Conservation (phyloP, 2,113 vertebrate species). For the Dolichallabes microphthalmus region DNA sequence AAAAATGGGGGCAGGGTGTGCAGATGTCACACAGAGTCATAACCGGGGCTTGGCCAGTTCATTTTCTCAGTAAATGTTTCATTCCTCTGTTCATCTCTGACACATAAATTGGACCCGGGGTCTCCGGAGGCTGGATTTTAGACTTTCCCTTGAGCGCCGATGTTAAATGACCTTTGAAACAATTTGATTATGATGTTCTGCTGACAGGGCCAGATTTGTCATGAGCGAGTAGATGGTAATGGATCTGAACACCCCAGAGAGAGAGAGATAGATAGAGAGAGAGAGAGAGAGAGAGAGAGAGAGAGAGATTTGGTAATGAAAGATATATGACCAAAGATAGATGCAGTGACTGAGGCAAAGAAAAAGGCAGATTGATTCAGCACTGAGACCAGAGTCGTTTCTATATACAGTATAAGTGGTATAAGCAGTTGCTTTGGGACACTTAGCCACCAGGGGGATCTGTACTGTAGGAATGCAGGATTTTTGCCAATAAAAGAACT, state of each 20-base stretch:
- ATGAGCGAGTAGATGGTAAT: slow-evolving; percentile 70
- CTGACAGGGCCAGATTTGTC: slow-evolving; percentile 77
- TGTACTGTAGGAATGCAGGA: background rate
- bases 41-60: slow-evolving; percentile 68
- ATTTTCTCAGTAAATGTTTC: slow-evolving; percentile 74
- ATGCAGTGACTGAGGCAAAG: background rate
- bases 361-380: background rate
- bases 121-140: slow-evolving; percentile 69
- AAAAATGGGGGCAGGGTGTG: slow-evolving; percentile 34
- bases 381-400: background rate
- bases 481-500: background rate
- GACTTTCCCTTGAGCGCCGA: slow-evolving; percentile 71
- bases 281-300: slow-evolving; percentile 4
- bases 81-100: slow-evolving; percentile 75
- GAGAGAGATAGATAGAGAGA: slow-evolving; percentile 44
- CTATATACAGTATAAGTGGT: background rate
- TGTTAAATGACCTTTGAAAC: slow-evolving; percentile 80
- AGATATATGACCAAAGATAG: background rate
- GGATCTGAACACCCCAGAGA: slow-evolving; percentile 67
- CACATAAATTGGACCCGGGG: slow-evolving; percentile 72
- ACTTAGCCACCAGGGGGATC: background rate
- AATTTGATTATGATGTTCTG: slow-evolving; percentile 78
- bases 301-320: slow-evolving; percentile 2
- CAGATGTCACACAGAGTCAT: slow-evolving; percentile 68
- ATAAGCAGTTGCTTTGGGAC: background rate